These are phyloP conservation scores for Festucalex cinctus DNA, from an alignment of 2,113 vertebrate species.

Conservation along the genomic window DNA sequence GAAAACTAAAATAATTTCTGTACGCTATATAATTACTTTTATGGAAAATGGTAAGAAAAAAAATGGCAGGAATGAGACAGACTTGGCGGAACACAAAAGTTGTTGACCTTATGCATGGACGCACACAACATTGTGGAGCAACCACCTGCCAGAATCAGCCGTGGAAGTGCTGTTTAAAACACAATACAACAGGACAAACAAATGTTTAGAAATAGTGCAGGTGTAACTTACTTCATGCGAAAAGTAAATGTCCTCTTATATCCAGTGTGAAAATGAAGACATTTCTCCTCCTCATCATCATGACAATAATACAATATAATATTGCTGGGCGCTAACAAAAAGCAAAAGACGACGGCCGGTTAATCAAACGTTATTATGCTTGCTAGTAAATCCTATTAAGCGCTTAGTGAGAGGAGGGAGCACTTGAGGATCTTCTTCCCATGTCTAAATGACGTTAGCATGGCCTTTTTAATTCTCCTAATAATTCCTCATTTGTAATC, in stretches of 20 bases:
- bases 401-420: conserved; percentile 44
- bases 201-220: not conserved
- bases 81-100: too few species aligned
- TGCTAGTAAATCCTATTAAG: conserved; percentile 65
- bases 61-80: too few species aligned
- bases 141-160: too few species aligned
- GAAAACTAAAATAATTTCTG: too few species aligned
- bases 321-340: not conserved
- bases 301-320: not conserved
- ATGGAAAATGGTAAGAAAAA: too few species aligned
- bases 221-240: not conserved
- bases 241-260: conserved; percentile 38
- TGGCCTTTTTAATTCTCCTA: conserved; percentile 60
- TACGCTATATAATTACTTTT: not conserved
- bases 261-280: conserved; percentile 47
- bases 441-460: conserved; percentile 59
- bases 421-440: conserved; percentile 65
- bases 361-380: conserved; percentile 62
- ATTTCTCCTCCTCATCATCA: conserved; percentile 43
- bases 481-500: conserved; percentile 63
- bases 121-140: too few species aligned
- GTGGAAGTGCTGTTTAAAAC: too few species aligned
- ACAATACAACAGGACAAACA: too few species aligned
- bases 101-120: too few species aligned
- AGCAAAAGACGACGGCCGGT: conserved; percentile 7